These are phyloP conservation scores for Chinchilla lanigera DNA, from an alignment of 2,113 vertebrate species.

Conservation along the genomic window DNA sequence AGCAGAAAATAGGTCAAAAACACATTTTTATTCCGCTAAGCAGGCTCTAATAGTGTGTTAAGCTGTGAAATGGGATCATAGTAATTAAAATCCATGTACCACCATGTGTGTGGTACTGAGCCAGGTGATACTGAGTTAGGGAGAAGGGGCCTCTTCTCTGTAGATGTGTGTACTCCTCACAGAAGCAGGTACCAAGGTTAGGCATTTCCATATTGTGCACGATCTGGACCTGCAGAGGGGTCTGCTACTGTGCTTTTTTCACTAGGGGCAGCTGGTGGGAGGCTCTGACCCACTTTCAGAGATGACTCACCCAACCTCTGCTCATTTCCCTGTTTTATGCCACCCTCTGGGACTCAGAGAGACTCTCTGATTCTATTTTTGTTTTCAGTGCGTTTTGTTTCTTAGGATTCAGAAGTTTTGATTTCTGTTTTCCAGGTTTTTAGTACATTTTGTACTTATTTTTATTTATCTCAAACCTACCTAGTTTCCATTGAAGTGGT, in stretches of 20 bases:
- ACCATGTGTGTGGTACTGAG: not conserved
- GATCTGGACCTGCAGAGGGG: not conserved
- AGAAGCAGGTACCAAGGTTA: not conserved
- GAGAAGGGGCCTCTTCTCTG: not conserved
- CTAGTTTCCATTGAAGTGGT: not conserved
- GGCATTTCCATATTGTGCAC: not conserved
- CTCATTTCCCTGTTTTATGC: not conserved
- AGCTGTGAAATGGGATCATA: conserved; percentile 2
- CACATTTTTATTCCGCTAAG: not conserved
- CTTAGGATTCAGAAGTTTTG: not conserved
- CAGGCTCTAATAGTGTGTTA: not conserved
- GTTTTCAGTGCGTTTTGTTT: conserved; percentile 31
- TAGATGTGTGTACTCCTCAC: not conserved
- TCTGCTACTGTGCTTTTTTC: not conserved
- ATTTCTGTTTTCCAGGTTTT: conserved; percentile 18
- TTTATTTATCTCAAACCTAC: not conserved
- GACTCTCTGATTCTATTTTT: not conserved
- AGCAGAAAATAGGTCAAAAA: conserved; percentile 40
- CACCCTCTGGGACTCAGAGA: not conserved
- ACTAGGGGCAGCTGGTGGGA: not conserved
- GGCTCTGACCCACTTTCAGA: not conserved
- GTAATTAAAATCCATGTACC: conserved; percentile 36
- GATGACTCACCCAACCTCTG: not conserved
- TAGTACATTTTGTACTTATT: conserved; percentile 20
- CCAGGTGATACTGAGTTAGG: not conserved